Conservation (phyloP, 2,113 vertebrate genomes). For the Platycercus adscitus region DNA sequence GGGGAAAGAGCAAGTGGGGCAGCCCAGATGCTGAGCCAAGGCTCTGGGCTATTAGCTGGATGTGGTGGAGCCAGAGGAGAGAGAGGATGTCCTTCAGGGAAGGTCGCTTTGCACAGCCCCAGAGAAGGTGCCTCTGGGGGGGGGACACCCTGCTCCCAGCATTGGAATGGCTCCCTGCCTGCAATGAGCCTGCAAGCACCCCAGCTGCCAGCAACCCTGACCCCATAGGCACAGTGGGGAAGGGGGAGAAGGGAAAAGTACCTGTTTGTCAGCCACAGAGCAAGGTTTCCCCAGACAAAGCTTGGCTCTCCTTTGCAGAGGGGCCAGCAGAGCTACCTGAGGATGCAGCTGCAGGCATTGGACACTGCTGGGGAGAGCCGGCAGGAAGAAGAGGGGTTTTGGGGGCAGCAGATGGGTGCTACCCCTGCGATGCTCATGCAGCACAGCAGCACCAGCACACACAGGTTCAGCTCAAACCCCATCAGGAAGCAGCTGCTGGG, state of each 20-base stretch:
- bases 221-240: fast-evolving
- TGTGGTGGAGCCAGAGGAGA: background rate
- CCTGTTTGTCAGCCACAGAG: background rate
- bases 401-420: background rate
- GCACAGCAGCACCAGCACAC: fast-evolving
- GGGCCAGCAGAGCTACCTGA: background rate
- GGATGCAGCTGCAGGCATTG: background rate
- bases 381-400: background rate
- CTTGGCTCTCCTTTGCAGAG: fast-evolving
- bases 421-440: fast-evolving
- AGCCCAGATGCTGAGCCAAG: background rate
- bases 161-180: background rate
- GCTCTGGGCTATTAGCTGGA: background rate
- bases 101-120: background rate
- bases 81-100: background rate
- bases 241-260: background rate
- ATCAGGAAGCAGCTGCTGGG: background rate
- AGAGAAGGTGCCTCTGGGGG: background rate
- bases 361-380: background rate
- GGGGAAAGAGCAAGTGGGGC: slow-evolving; percentile 1
- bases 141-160: background rate
- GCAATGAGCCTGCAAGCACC: background rate
- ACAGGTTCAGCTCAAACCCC: background rate
- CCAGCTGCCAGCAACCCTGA: background rate
- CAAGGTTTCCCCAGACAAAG: background rate